Conservation (phyloP, 2,888 invertebrate genomes). For the Nemotelus nigrinus region DNA sequence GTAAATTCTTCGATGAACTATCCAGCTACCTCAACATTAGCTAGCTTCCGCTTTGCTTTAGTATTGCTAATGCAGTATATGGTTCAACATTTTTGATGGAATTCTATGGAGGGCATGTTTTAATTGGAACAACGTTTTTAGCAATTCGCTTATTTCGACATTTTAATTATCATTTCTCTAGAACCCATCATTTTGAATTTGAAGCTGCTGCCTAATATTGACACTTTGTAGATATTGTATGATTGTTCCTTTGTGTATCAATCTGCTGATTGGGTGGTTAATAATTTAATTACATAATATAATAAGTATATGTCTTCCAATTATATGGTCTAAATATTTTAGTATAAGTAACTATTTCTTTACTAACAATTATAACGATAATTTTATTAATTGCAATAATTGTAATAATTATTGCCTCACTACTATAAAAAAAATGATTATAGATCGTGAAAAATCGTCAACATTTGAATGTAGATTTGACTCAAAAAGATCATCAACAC, state of each 20-base stretch:
- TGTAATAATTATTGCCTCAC: slow-evolving; percentile 60
- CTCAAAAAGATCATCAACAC: too few relatives aligned
- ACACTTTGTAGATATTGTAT: too few relatives aligned
- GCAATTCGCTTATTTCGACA: slow-evolving; percentile 67
- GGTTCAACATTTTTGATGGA: slow-evolving; percentile 79
- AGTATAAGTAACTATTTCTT: slow-evolving; percentile 63
- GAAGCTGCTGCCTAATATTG: slow-evolving; percentile 76
- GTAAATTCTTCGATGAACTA: too few relatives aligned
- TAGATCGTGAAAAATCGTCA: too few relatives aligned
- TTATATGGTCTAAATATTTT: too few relatives aligned
- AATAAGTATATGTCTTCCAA: too few relatives aligned
- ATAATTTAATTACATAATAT: slow-evolving; percentile 67
- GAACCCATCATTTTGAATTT: slow-evolving; percentile 71
- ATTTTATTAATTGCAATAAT: slow-evolving; percentile 65
- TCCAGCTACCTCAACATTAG: too few relatives aligned
- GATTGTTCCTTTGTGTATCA: slow-evolving; percentile 50
- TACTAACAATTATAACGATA: slow-evolving; percentile 60
- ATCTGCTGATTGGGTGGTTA: background rate
- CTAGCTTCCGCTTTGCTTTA: slow-evolving; percentile 59
- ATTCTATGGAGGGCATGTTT: slow-evolving; percentile 80
- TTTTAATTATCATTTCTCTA: slow-evolving; percentile 67
- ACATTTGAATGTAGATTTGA: too few relatives aligned
- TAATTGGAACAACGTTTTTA: slow-evolving; percentile 71
- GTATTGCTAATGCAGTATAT: slow-evolving; percentile 71
- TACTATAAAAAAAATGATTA: too few relatives aligned